phyloP scores from a whole-genome alignment of 2,113 vertebrate genomes.

The Gasterosteus aculeatus region DNA sequence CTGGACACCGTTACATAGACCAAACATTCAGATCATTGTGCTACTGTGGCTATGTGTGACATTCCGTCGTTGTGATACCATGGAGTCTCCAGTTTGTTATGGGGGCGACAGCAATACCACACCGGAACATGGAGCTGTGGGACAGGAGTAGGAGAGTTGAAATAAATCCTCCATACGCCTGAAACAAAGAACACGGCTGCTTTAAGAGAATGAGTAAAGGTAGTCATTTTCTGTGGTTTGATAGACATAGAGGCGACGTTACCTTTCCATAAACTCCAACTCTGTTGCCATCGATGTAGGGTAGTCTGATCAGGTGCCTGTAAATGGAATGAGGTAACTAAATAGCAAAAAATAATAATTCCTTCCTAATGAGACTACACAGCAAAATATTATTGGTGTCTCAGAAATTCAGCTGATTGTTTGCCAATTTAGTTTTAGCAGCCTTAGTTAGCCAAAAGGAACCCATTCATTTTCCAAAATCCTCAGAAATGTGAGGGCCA shows the following conservation, averaged over 20 bases:
- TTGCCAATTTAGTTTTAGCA: background rate
- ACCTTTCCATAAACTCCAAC: conserved; percentile 81
- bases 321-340: background rate
- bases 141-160: conserved; percentile 76
- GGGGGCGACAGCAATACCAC: conserved; percentile 76
- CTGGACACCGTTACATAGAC: background rate
- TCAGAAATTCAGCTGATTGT: background rate
- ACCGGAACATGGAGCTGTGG: conserved; percentile 65
- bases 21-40: background rate
- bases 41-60: background rate
- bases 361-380: background rate
- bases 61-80: conserved; percentile 47
- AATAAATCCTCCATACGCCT: conserved; percentile 82
- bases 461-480: background rate
- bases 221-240: background rate
- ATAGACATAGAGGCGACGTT: background rate
- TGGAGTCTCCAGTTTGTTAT: conserved; percentile 80
- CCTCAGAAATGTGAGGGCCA: too few relatives aligned
- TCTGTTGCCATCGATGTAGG: conserved; percentile 70
- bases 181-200: background rate
- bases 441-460: background rate
- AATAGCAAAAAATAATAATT: background rate
- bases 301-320: conserved; percentile 71
- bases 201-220: background rate
- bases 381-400: background rate